A percentile compares a stretch with the other conserved stretches of the same genome.
These are phyloP conservation scores for Sarcophaga rosellei DNA, from an alignment of 2,888 invertebrate species.

Conservation along the genomic window DNA sequence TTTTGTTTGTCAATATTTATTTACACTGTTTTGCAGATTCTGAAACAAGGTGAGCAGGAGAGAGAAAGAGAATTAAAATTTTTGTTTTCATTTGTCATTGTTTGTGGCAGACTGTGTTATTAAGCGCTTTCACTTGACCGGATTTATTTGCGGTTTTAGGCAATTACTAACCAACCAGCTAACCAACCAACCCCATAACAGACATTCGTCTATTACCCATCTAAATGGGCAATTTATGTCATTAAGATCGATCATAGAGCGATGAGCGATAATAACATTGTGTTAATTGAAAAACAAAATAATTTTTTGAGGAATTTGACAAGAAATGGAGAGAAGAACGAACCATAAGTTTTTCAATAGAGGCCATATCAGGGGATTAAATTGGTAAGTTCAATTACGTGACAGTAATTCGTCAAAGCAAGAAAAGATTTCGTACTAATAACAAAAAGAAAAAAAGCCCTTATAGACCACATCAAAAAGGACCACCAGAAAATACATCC, in stretches of 20 bases:
- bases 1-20: constrained; percentile 32
- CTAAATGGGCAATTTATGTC: not conserved
- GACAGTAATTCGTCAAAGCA: too few relatives aligned
- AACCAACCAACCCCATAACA: not conserved
- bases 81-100: constrained; percentile 12
- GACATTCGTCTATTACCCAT: not conserved
- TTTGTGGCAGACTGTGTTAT: not conserved
- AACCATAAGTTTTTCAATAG: too few relatives aligned
- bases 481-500: too few relatives aligned
- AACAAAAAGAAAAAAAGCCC: too few relatives aligned
- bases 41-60: constrained; percentile 1
- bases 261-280: not conserved
- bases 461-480: too few relatives aligned
- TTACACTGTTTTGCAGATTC: constrained; percentile 49
- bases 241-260: not conserved
- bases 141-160: constrained; percentile 59
- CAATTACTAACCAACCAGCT: constrained; percentile 38
- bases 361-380: too few relatives aligned
- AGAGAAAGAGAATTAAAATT: not conserved
- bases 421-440: too few relatives aligned
- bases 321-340: too few relatives aligned
- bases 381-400: too few relatives aligned
- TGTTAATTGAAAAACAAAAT: too few relatives aligned
- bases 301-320: too few relatives aligned
- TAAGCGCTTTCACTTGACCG: constrained; percentile 67